Evolutionary conservation across 2,797 vertebrate genomes (phyloP).

Genomic region (Pseudochirops corinnae): DNA sequence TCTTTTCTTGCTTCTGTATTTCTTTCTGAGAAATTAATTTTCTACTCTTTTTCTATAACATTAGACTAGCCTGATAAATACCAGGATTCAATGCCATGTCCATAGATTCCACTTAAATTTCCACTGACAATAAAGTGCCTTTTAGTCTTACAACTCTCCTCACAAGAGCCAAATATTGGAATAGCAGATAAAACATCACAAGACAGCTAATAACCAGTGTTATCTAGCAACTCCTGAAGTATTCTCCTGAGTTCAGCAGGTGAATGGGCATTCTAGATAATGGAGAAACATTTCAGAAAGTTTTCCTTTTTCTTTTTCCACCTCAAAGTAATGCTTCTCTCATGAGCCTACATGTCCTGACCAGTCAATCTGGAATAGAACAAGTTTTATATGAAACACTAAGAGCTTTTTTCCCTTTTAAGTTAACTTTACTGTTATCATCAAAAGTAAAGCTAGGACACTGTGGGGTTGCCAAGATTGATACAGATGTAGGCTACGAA

Average conservation of each 20-base stretch:
- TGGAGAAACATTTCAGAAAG: constrained; percentile 22
- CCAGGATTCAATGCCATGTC: constrained; percentile 44
- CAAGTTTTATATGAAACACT: constrained; percentile 59
- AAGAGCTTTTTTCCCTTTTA: constrained; percentile 36
- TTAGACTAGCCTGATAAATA: constrained; percentile 53
- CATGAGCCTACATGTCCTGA: constrained; percentile 1
- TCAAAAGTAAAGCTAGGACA: constrained; percentile 53
- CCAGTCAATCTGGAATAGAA: constrained; percentile 41
- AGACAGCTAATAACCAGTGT: constrained; percentile 57
- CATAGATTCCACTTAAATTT: constrained; percentile 45
- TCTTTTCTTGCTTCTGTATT: neutral
- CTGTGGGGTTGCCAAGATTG: constrained; percentile 67
- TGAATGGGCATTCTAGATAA: constrained; percentile 54
- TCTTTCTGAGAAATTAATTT: constrained; percentile 36
- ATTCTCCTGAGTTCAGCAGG: constrained; percentile 41
- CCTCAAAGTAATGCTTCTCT: constrained; percentile 30
- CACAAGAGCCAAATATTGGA: constrained; percentile 45
- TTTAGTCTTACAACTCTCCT: constrained; percentile 60
- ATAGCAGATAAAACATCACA: constrained; percentile 48
- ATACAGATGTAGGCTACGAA: constrained; percentile 52
- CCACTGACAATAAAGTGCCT: constrained; percentile 42
- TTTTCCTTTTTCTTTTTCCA: neutral
- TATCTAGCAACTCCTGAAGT: constrained; percentile 68
- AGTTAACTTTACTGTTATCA: constrained; percentile 67
- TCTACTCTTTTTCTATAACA: constrained; percentile 40